Base-by-base conservation (phyloP, 2,113 vertebrate genomes). In the Sapajus apella region DNA sequence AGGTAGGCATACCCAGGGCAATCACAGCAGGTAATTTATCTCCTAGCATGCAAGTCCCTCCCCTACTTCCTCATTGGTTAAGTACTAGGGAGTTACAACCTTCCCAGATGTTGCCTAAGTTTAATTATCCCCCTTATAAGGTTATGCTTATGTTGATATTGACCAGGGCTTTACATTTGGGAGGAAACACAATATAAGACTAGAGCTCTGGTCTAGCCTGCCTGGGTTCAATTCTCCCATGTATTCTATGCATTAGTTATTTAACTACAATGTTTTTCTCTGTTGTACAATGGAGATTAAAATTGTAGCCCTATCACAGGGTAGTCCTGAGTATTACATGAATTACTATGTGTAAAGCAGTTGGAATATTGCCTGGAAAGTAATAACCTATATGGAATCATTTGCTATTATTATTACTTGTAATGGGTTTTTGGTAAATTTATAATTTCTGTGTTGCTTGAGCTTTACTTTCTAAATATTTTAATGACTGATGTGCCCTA, bases 331-430 rank as follows among this genome's bases (percentile, higher is more conserved):
- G 2, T 70, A 61, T 45, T 79, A 58, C 64, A 23, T 95, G 56
- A 79, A 5, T 93, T 68, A 77, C 30, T 40, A 70, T 32, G 70
- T 18, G 4, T 50, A 75, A 76, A 90, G 25, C n/a, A 61, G 32
- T 81, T 96, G 45, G 73, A 75, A 40, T 47, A 40, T 50, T 92
- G 32, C 20, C 61, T 50, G 13, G 47, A 20, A 93, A 66, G 37
- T 47, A 72, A 76, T 72, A 87, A 50, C 0, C 12, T 30, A 5
- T 25, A 55, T 61, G 23, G 13, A 92, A 58, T 23, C 8, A 56
- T 94, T 77, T 87, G 8, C 7, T 85, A 25, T 45, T 66, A 91
- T 89, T 77, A 91, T 47, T 66, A 92, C 11, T 87, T 97, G n/a
- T 25, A 58, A 37, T 37, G 14, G 0, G 6, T 86, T 92, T 95